phyloP scores from a whole-genome alignment of 1,140 invertebrate genomes.

The Heliconius hermathena region DNA sequence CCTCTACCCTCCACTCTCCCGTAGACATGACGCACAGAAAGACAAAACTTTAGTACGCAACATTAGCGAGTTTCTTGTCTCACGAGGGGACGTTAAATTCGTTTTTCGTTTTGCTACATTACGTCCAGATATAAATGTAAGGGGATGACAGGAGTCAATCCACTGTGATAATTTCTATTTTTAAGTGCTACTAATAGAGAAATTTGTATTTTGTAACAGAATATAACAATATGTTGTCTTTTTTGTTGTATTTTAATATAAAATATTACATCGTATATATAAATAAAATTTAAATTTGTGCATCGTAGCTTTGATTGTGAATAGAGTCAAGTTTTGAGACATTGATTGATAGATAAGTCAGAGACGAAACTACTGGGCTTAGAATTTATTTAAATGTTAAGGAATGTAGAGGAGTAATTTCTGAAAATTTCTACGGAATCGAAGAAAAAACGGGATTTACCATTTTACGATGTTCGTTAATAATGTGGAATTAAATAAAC shows the following conservation, averaged over 20 bases:
- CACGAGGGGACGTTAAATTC: constrained; percentile 46
- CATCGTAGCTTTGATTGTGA: too few species aligned
- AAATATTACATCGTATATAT: too few species aligned
- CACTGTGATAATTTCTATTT: constrained; percentile 40
- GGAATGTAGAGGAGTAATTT: too few species aligned
- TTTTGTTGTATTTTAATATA: background rate
- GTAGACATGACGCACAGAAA: constrained; percentile 14
- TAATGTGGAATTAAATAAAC: too few species aligned
- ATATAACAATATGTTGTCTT: background rate
- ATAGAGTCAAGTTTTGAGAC: too few species aligned
- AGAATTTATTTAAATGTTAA: too few species aligned
- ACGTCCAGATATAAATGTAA: constrained; percentile 41
- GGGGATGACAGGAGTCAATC: constrained; percentile 39
- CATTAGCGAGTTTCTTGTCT: constrained; percentile 44
- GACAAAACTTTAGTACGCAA: constrained; percentile 35
- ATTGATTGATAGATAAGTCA: too few species aligned
- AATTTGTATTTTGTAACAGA: background rate
- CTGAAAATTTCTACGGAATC: too few species aligned
- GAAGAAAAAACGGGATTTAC: too few species aligned
- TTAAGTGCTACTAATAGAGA: constrained; percentile 13
- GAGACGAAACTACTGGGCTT: too few species aligned
- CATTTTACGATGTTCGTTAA: too few species aligned
- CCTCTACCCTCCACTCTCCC: background rate
- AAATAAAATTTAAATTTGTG: too few species aligned
- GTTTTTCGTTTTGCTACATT: constrained; percentile 51